A percentile compares a stretch with the other conserved stretches of the same genome.
phyloP scores from a whole-genome alignment of 2,113 vertebrate species.

The Xiphophorus hellerii region DNA sequence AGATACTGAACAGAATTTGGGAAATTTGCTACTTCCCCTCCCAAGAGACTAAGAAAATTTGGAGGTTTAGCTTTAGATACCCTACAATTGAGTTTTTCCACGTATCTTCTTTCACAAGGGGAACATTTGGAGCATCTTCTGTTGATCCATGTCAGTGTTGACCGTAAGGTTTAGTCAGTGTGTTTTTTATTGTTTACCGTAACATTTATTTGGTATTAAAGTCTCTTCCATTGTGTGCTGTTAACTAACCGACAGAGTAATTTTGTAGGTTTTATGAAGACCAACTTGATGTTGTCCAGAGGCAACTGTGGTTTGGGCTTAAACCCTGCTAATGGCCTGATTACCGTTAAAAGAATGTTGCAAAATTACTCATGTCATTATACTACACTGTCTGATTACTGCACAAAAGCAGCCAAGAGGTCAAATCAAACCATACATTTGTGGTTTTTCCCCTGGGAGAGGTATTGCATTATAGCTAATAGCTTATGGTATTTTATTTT shows the following conservation, averaged over 20 bases:
- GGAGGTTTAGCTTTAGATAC: neutral
- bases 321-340: conserved; percentile 42
- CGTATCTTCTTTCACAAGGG: neutral
- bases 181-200: conserved; percentile 25
- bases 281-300: conserved; percentile 56
- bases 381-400: conserved; percentile 32
- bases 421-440: conserved; percentile 48
- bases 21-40: neutral
- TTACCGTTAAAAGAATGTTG: conserved; percentile 42
- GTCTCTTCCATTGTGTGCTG: conserved; percentile 28
- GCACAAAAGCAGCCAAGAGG: conserved; percentile 39
- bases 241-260: conserved; percentile 50
- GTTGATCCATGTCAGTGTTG: conserved; percentile 6
- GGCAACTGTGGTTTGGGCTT: conserved; percentile 37
- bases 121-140: conserved; percentile 2
- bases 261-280: conserved; percentile 66
- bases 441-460: conserved; percentile 32
- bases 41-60: neutral
- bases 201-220: conserved; percentile 23
- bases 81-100: neutral
- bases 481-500: conserved; percentile 1
- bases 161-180: conserved; percentile 21
- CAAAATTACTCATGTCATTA: conserved; percentile 33
- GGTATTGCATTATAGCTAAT: conserved; percentile 23
- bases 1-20: neutral